Conservation (phyloP, 2,113 vertebrate genomes). For the Seriola aureovittata region DNA sequence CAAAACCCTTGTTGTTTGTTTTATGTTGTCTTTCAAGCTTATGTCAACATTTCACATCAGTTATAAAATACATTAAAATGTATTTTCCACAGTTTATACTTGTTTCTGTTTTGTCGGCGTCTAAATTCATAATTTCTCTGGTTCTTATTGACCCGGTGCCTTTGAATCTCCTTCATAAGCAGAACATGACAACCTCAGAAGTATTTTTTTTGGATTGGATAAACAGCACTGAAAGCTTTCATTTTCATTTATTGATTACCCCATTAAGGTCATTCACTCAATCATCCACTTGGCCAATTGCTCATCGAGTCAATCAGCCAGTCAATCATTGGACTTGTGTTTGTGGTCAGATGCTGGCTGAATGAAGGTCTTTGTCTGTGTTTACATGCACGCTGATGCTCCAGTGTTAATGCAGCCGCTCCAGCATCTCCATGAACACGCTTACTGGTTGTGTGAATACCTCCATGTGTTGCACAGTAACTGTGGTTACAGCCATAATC, state of each 20-base stretch:
- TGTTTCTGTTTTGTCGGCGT: neutral
- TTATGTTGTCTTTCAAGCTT: neutral
- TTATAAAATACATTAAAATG: neutral
- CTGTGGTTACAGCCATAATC: constrained; percentile 16
- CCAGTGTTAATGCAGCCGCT: constrained; percentile 2
- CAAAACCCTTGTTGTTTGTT: constrained; percentile 13
- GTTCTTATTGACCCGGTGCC: neutral
- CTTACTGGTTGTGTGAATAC: constrained; percentile 9
- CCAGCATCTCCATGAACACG: neutral
- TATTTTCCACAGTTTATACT: neutral
- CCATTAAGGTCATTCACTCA: constrained; percentile 58
- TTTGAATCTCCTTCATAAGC: neutral
- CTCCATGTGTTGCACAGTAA: constrained; percentile 12
- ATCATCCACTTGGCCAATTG: constrained; percentile 53
- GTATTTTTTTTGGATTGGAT: constrained; percentile 38
- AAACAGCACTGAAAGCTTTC: constrained; percentile 37
- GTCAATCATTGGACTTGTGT: constrained; percentile 43
- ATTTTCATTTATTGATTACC: constrained; percentile 61
- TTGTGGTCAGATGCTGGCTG: constrained; percentile 35
- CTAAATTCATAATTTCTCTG: neutral
- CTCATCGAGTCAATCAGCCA: constrained; percentile 46
- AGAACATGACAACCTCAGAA: neutral
- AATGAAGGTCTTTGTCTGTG: constrained; percentile 44
- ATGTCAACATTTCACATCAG: neutral
- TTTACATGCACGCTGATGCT: constrained; percentile 45